Evolutionary conservation across 30 jellyfish, hydroid and myxozoan species (phyloP).

Genomic region (Nemopilema nomurai): DNA sequence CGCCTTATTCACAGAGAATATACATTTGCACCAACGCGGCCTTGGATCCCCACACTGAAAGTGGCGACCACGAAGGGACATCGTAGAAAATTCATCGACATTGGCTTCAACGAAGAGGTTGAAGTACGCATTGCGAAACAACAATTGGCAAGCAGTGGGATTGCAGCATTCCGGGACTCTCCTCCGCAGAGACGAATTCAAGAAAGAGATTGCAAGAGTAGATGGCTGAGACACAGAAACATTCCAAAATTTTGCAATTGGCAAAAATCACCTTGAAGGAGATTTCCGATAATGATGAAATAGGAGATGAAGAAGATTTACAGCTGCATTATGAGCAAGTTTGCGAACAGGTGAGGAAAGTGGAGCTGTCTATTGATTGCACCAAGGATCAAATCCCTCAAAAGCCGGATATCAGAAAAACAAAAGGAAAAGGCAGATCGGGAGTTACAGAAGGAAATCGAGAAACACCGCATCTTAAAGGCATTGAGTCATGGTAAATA

Average conservation of each 20-base stretch:
- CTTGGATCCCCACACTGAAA: no score
- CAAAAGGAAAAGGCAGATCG: slow-evolving; percentile 29
- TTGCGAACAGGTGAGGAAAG: slow-evolving; percentile 26
- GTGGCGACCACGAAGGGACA: no score
- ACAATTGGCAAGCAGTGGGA: background rate
- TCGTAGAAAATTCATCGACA: no score
- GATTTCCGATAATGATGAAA: background rate
- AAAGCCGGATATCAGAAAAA: slow-evolving; percentile 12
- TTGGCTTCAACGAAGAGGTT: background rate
- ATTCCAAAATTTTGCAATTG: background rate
- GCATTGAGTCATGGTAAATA: no score
- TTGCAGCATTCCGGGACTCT: slow-evolving; percentile 3
- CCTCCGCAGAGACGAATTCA: slow-evolving; percentile 21
- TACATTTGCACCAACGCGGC: no score
- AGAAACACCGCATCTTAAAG: slow-evolving; percentile 39
- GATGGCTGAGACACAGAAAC: slow-evolving; percentile 16
- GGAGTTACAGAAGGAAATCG: slow-evolving; percentile 25
- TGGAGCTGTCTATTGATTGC: slow-evolving; percentile 37
- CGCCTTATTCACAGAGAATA: no score
- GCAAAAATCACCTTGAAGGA: slow-evolving; percentile 18
- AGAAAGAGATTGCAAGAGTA: background rate
- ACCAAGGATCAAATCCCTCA: slow-evolving; percentile 42
- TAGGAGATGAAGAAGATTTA: slow-evolving; percentile 15
- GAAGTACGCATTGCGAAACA: background rate
- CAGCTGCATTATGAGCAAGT: slow-evolving; percentile 30